These are phyloP conservation scores for Rhodeus uyekii DNA, from an alignment of 2,797 vertebrate genomes.

Conservation along the genomic window DNA sequence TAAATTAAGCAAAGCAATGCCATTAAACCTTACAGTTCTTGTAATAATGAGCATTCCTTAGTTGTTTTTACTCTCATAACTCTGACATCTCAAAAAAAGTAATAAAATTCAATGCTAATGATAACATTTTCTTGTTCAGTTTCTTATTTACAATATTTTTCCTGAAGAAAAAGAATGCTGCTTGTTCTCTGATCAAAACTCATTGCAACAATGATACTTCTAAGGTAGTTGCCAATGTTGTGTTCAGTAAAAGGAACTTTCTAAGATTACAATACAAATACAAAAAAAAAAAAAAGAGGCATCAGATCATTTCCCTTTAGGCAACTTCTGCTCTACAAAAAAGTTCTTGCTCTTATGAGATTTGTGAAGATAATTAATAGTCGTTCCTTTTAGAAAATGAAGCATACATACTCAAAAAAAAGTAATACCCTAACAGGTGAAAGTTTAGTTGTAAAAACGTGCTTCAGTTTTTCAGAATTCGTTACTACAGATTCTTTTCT, in stretches of 20 bases:
- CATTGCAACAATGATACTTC: not conserved
- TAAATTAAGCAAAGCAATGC: not conserved
- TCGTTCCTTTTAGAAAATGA: not conserved
- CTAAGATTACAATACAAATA: not conserved
- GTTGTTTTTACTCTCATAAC: not conserved
- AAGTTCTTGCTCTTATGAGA: not conserved
- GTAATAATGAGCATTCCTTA: not conserved
- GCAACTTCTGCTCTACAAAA: not conserved
- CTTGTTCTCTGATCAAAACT: not conserved
- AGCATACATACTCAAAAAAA: not conserved
- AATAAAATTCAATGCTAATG: constrained; percentile 42
- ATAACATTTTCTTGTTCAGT: not conserved
- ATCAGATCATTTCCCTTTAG: constrained; percentile 22
- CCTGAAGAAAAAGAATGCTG: not conserved
- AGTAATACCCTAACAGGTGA: not conserved
- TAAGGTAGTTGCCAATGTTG: not conserved
- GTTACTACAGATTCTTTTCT: constrained; percentile 13
- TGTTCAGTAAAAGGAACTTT: not conserved
- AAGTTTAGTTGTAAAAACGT: not conserved
- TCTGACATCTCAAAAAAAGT: not conserved
- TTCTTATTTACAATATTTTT: constrained; percentile 2
- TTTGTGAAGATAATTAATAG: not conserved
- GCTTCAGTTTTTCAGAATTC: not conserved
- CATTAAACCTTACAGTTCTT: not conserved
- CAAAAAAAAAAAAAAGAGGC: not conserved